Percentiles rank a stretch among this genome's conserved stretches.
These are phyloP conservation scores for Diplodus sargus DNA, from an alignment of 2,797 vertebrate genomes.

Conservation along the genomic window DNA sequence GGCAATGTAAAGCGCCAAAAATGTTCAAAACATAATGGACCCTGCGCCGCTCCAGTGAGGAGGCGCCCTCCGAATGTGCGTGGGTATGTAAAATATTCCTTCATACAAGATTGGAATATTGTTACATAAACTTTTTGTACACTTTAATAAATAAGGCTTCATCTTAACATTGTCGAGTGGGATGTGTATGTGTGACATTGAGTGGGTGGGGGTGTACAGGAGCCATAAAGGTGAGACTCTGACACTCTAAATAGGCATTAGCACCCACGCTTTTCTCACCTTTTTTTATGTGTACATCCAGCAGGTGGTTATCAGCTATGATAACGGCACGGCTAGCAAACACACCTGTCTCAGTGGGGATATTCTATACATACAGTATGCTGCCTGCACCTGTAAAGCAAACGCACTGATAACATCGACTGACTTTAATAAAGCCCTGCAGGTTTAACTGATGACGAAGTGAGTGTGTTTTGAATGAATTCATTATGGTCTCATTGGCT, in stretches of 20 bases:
- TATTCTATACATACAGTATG: neutral
- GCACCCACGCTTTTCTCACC: neutral
- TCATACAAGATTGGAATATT: neutral
- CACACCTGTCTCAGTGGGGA: neutral
- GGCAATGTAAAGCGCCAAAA: too few relatives aligned
- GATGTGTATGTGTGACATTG: too few relatives aligned
- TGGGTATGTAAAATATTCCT: neutral
- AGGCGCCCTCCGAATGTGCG: neutral
- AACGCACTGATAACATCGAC: neutral
- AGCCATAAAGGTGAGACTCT: too few relatives aligned
- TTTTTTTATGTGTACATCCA: neutral
- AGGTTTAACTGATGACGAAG: neutral
- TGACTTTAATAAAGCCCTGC: neutral
- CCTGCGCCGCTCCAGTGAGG: too few relatives aligned
- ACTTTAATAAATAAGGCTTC: too few relatives aligned
- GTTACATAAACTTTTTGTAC: too few relatives aligned
- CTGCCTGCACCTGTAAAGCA: conserved; percentile 1
- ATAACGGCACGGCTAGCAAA: neutral
- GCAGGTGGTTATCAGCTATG: neutral
- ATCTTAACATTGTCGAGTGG: too few relatives aligned
- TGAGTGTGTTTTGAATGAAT: too few relatives aligned
- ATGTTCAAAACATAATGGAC: too few relatives aligned
- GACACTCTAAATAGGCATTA: neutral
- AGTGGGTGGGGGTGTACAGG: too few relatives aligned
- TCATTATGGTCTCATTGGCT: too few relatives aligned